A percentile compares a stretch with the other conserved stretches of the same genome.
Evolutionary conservation across 2,888 invertebrate species (phyloP).

Genomic region (Dilophus febrilis): DNA sequence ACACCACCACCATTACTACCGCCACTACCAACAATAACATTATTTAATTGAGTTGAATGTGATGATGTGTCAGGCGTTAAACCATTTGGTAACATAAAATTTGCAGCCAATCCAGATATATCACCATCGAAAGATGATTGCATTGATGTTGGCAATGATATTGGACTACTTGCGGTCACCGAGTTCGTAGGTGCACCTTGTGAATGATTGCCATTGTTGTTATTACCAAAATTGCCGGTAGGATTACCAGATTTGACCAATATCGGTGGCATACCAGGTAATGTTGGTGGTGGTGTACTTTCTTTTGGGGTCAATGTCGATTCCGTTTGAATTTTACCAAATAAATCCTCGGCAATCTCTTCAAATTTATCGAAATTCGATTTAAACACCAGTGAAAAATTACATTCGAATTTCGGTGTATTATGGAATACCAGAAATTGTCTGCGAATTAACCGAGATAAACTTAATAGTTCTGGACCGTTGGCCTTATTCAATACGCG

Average conservation of each 20-base stretch:
- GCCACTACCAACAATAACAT: constrained; percentile 13
- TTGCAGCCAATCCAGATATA: constrained; percentile 35
- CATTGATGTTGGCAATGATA: constrained; percentile 48
- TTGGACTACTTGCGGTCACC: constrained; percentile 45
- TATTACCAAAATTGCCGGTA: constrained; percentile 14
- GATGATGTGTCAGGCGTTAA: constrained; percentile 29
- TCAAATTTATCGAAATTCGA: constrained; percentile 67
- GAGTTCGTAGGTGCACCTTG: constrained; percentile 22
- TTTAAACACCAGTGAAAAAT: constrained; percentile 64
- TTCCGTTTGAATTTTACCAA: constrained; percentile 58
- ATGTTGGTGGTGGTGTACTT: constrained; percentile 32
- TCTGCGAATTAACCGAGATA: constrained; percentile 60
- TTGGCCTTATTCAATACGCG: constrained; percentile 70
- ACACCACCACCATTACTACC: constrained; percentile 9
- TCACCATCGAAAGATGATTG: constrained; percentile 68
- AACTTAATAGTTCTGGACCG: constrained; percentile 64
- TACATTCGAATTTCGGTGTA: constrained; percentile 64
- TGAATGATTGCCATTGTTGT: constrained; percentile 15
- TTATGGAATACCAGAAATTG: constrained; percentile 65
- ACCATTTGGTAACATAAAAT: constrained; percentile 26
- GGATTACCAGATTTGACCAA: constrained; percentile 11
- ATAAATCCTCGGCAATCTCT: constrained; percentile 47
- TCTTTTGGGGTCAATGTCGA: constrained; percentile 29
- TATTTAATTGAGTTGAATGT: constrained; percentile 12
- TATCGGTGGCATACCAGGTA: constrained; percentile 35